phyloP scores from a whole-genome alignment of 2,797 vertebrate species.

The Enteromius afrohamiltoni region DNA sequence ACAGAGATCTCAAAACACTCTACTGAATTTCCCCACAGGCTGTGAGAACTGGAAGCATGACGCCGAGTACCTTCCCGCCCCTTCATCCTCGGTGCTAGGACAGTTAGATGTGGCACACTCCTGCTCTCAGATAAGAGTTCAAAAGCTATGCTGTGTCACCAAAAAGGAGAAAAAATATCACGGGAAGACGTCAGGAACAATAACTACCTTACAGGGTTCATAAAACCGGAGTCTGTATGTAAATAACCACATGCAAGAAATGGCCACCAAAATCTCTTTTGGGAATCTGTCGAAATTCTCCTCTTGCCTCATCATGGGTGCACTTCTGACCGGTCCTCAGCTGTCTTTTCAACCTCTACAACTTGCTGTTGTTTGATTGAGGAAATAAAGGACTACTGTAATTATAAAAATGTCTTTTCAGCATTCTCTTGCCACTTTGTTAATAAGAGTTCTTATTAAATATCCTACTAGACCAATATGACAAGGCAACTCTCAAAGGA shows the following conservation, averaged over 20 bases:
- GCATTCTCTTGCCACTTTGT: neutral
- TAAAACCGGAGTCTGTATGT: neutral
- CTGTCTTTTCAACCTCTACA: neutral
- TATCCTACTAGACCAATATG: neutral
- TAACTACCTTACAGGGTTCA: neutral
- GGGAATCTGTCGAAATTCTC: neutral
- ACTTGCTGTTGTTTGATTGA: neutral
- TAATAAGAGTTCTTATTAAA: neutral
- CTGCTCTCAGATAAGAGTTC: neutral
- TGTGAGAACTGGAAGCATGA: constrained; percentile 38
- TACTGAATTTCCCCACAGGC: constrained; percentile 55
- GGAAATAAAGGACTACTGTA: neutral
- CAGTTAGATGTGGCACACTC: constrained; percentile 14
- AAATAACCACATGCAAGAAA: neutral
- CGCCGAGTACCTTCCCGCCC: constrained; percentile 12
- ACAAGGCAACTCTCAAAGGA: neutral
- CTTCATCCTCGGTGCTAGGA: constrained; percentile 4
- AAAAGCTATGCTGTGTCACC: neutral
- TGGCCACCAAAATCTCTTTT: neutral
- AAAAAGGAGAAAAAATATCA: neutral
- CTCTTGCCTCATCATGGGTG: neutral
- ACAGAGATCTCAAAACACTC: constrained; percentile 44
- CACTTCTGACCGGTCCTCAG: neutral
- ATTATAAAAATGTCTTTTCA: neutral
- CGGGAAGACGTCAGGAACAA: neutral